phyloP scores from a whole-genome alignment of 2,888 invertebrate genomes.

The Gerris lacustris region DNA sequence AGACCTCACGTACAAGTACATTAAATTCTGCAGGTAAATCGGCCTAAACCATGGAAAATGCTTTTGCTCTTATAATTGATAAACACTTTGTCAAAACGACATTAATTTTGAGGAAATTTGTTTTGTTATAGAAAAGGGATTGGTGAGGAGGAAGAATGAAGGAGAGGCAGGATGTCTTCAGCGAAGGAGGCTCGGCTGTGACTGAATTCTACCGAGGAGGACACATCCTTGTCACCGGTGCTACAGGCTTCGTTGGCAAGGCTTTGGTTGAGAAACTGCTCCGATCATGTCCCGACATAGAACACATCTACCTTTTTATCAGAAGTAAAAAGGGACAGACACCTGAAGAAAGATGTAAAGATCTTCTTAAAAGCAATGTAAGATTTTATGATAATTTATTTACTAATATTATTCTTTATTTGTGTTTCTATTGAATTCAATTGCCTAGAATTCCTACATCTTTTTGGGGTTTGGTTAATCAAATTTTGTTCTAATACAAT shows the following conservation, averaged over 20 bases:
- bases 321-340: constrained; percentile 42
- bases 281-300: constrained; percentile 66
- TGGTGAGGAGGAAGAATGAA: not conserved
- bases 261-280: constrained; percentile 84
- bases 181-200: constrained; percentile 25
- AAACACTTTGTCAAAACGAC: too few species aligned
- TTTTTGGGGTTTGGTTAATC: too few species aligned
- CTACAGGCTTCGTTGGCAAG: constrained; percentile 87
- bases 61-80: too few species aligned
- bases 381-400: constrained; percentile 17
- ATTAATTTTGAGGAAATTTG: too few species aligned
- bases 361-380: constrained; percentile 32
- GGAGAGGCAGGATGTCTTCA: not conserved
- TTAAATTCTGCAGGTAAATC: too few species aligned
- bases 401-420: not conserved
- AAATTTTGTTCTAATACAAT: too few species aligned
- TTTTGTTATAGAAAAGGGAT: too few species aligned
- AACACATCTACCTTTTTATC: constrained; percentile 67
- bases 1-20: too few species aligned
- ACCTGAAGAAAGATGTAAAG: constrained; percentile 28
- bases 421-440: not conserved
- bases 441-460: too few species aligned
- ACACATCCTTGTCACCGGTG: constrained; percentile 48
- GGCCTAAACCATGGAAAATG: too few species aligned
- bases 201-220: constrained; percentile 44